Conservation (phyloP, 2,113 vertebrate species). For the Anas platyrhynchos region DNA sequence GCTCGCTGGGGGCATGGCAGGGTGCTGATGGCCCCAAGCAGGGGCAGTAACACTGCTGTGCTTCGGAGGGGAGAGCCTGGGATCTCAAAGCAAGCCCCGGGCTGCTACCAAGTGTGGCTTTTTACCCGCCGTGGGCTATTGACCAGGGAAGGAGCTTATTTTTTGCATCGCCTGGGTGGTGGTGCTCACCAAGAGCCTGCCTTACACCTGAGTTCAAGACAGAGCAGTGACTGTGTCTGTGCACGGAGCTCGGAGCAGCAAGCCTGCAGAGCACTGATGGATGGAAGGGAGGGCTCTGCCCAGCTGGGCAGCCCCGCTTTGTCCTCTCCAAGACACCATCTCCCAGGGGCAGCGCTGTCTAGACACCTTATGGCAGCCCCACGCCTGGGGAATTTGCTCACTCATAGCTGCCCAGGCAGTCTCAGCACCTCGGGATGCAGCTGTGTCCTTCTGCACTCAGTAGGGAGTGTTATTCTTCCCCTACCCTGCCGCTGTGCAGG, state of each 20-base stretch:
- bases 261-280: not conserved
- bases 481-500: not conserved
- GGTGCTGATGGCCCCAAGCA: not conserved
- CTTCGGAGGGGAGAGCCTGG: not conserved
- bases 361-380: not conserved
- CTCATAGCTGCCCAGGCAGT: not conserved
- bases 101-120: not conserved
- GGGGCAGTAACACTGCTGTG: not conserved
- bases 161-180: not conserved
- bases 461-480: not conserved
- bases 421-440: not conserved
- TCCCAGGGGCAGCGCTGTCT: not conserved
- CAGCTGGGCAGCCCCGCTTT: not conserved
- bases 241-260: fast-evolving
- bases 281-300: not conserved
- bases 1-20: fast-evolving
- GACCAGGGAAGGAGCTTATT: not conserved
- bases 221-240: not conserved
- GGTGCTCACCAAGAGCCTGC: not conserved
- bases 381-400: not conserved
- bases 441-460: not conserved
- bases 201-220: not conserved
- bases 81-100: not conserved
- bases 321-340: not conserved
- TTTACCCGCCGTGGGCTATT: not conserved